These are phyloP conservation scores for Thymelicus lineola DNA, from an alignment of 2,888 invertebrate genomes.

Conservation along the genomic window DNA sequence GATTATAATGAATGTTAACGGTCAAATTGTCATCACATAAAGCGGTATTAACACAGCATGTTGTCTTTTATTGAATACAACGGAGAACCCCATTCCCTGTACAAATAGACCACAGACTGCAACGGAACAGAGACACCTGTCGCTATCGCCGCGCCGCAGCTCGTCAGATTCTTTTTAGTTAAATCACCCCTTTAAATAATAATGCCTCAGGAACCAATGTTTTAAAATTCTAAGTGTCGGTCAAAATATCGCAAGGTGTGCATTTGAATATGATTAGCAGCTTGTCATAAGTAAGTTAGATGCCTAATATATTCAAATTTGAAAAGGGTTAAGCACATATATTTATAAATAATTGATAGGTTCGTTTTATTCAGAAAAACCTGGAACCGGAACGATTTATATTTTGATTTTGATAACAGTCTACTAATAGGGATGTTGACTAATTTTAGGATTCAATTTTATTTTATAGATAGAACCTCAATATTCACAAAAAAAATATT, in stretches of 20 bases:
- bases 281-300: conserved; percentile 82
- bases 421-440: no score
- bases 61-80: conserved; percentile 14
- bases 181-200: conserved; percentile 65
- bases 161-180: conserved; percentile 70
- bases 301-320: conserved; percentile 77
- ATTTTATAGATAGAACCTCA: no score
- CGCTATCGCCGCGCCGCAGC: conserved; percentile 55
- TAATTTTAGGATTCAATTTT: no score
- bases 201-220: conserved; percentile 66
- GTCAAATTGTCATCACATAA: neutral
- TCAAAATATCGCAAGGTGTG: conserved; percentile 78
- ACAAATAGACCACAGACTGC: conserved; percentile 23
- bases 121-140: conserved; percentile 52
- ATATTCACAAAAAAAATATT: no score
- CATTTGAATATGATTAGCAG: conserved; percentile 83
- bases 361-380: conserved; percentile 3
- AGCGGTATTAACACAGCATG: neutral
- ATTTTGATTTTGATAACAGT: neutral
- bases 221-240: conserved; percentile 76
- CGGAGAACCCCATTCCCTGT: conserved; percentile 1
- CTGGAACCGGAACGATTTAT: conserved; percentile 11
- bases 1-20: neutral
- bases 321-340: conserved; percentile 70
- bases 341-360: conserved; percentile 55